Conservation (phyloP, 2,888 invertebrate species). For the Pogonocherus hispidulus region DNA sequence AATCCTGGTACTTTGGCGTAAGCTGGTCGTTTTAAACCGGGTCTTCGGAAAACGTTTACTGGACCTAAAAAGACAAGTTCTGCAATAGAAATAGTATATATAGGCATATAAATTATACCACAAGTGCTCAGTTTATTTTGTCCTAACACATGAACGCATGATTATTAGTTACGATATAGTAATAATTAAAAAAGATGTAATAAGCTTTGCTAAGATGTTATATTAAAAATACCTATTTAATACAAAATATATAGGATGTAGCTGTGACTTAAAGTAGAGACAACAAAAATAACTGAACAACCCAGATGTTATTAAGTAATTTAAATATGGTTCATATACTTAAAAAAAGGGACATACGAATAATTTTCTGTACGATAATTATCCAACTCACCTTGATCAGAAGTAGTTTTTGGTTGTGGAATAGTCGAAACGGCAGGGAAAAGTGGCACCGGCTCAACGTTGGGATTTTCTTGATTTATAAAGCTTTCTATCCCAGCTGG, state of each 20-base stretch:
- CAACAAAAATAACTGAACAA: too few relatives aligned
- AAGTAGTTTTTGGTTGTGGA: conserved; percentile 50
- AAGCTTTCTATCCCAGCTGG: conserved; percentile 56
- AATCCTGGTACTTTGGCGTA: conserved; percentile 87
- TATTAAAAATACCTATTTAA: not conserved
- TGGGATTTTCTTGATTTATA: conserved; percentile 51
- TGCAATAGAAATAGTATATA: too few relatives aligned
- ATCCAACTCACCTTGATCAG: conserved; percentile 44
- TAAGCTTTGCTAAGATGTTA: too few relatives aligned
- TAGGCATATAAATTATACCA: too few relatives aligned
- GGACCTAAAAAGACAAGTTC: conserved; percentile 55
- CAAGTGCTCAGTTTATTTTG: not conserved
- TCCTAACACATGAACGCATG: too few relatives aligned
- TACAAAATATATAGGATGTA: too few relatives aligned
- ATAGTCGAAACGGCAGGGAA: conserved; percentile 43
- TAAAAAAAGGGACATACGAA: too few relatives aligned
- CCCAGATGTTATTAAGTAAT: too few relatives aligned
- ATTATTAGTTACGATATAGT: too few relatives aligned
- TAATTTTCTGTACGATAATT: too few relatives aligned
- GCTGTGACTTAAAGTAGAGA: too few relatives aligned
- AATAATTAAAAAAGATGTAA: not conserved
- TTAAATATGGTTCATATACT: too few relatives aligned
- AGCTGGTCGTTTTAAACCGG: conserved; percentile 77
- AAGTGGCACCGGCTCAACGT: conserved; percentile 48
- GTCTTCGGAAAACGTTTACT: conserved; percentile 75